Evolutionary conservation across 2,888 invertebrate species (phyloP).

Genomic region (Cybosia mesomella): DNA sequence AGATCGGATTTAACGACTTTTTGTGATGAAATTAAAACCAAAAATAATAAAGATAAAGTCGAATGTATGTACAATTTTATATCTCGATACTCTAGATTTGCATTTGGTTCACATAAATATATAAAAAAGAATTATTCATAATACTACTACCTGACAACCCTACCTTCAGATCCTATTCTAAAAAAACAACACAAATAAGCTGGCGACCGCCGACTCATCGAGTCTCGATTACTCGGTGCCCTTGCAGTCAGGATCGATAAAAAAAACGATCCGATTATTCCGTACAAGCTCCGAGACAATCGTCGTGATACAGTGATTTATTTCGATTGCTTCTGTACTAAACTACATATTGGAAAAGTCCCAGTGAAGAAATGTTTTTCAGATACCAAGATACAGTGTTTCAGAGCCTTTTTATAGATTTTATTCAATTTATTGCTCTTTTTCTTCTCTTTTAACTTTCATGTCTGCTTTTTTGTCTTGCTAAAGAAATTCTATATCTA

Average conservation of each 20-base stretch:
- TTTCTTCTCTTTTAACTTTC: background rate
- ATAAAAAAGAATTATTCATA: background rate
- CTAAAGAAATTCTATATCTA: background rate
- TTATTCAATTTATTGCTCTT: background rate
- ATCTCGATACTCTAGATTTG: background rate
- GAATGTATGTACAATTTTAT: background rate
- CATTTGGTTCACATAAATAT: background rate
- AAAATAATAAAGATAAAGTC: background rate
- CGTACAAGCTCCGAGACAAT: constrained; percentile 48
- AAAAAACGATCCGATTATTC: constrained; percentile 54
- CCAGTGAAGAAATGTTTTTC: constrained; percentile 30
- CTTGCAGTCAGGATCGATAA: constrained; percentile 43
- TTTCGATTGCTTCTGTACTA: constrained; percentile 51
- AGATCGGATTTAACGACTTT: too few relatives aligned
- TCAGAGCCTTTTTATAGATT: constrained; percentile 20
- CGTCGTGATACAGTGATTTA: constrained; percentile 52
- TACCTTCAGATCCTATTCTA: constrained; percentile 19
- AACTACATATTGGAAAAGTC: constrained; percentile 57
- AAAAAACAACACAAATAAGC: constrained; percentile 23
- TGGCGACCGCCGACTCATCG: constrained; percentile 30
- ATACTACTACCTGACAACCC: background rate
- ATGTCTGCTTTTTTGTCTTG: background rate
- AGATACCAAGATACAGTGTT: constrained; percentile 16
- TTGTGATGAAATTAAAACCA: too few relatives aligned
- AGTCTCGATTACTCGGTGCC: constrained; percentile 51